A percentile compares a stretch with the other conserved stretches of the same genome.
Evolutionary conservation across 2,797 vertebrate species (phyloP).

Genomic region (Simalia tracyae): DNA sequence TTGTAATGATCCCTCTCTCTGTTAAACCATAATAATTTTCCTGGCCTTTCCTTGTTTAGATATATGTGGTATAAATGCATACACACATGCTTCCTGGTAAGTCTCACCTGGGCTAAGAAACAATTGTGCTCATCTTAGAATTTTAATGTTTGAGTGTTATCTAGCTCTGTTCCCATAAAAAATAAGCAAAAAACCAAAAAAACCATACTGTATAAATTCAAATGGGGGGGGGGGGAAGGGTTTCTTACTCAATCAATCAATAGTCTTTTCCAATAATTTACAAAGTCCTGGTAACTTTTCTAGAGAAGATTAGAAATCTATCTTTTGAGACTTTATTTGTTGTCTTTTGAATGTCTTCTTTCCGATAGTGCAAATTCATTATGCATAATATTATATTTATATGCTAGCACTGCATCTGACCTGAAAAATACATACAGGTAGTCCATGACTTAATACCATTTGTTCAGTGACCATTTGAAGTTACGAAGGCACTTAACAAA

Average conservation of each 20-base stretch:
- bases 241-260: constrained; percentile 55
- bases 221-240: not conserved
- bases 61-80: not conserved
- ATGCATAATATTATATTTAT: constrained; percentile 27
- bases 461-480: not conserved
- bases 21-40: not conserved
- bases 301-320: constrained; percentile 72
- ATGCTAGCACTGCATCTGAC: not conserved
- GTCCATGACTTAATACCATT: not conserved
- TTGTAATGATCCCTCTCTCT: not conserved
- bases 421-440: not conserved
- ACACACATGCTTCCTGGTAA: not conserved
- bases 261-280: constrained; percentile 39
- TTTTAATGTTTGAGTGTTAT: not conserved
- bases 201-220: not conserved
- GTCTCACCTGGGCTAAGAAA: not conserved
- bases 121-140: not conserved
- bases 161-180: constrained; percentile 5
- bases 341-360: constrained; percentile 35
- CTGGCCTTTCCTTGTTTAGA: not conserved
- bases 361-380: constrained; percentile 5
- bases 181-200: not conserved
- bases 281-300: constrained; percentile 66
- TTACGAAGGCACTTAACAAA: not conserved
- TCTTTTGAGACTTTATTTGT: constrained; percentile 50